phyloP scores from a whole-genome alignment of 2,113 vertebrate genomes.

The Oxygymnocypris stewartii region DNA sequence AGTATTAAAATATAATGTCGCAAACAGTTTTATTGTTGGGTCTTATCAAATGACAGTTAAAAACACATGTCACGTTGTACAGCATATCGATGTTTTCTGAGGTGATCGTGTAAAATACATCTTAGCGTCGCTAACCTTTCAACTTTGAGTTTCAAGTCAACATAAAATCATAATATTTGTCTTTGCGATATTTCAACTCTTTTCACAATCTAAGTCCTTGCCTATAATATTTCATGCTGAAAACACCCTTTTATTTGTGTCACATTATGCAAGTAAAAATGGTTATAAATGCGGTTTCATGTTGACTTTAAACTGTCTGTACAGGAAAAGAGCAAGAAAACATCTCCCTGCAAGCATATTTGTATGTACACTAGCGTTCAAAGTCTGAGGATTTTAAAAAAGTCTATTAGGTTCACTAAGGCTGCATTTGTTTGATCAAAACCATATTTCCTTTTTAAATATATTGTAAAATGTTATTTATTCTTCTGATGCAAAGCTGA shows the following conservation, averaged over 20 bases:
- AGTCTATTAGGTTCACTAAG: background rate
- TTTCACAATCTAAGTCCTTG: background rate
- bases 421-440: background rate
- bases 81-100: slow-evolving; percentile 13
- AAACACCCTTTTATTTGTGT: background rate
- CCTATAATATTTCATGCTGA: background rate
- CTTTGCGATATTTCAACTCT: background rate
- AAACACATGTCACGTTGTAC: slow-evolving; percentile 13
- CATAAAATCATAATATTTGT: background rate
- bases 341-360: slow-evolving; percentile 19
- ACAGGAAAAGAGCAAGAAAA: background rate
- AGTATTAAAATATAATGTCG: slow-evolving; percentile 55
- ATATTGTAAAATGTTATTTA: background rate
- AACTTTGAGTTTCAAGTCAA: background rate
- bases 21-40: slow-evolving; percentile 32
- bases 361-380: slow-evolving; percentile 39
- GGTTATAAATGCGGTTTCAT: background rate
- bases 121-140: background rate
- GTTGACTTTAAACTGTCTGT: background rate
- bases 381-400: background rate
- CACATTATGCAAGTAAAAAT: background rate
- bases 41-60: slow-evolving; percentile 32
- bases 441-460: background rate
- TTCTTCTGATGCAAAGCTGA: background rate
- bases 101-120: background rate